phyloP scores from a whole-genome alignment of 2,888 invertebrate genomes.

The Sycophila texana region DNA sequence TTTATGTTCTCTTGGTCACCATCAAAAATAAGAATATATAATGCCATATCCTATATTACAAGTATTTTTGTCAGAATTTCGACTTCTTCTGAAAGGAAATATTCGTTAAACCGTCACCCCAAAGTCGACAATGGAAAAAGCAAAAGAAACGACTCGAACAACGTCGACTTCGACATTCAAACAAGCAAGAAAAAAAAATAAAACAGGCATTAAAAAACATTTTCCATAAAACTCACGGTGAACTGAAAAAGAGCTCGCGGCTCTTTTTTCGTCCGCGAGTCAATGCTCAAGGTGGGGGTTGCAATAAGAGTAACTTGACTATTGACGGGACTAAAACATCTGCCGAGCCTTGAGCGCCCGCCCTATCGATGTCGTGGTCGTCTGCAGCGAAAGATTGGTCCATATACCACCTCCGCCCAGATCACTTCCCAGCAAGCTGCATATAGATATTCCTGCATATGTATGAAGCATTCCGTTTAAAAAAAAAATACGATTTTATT shows the following conservation, averaged over 20 bases:
- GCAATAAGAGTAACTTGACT: conserved; percentile 36
- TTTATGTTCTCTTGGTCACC: too few species aligned
- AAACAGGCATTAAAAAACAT: neutral
- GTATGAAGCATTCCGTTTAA: neutral
- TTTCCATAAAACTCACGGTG: neutral
- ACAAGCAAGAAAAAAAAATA: neutral
- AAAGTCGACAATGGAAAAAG: neutral
- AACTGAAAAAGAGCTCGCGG: neutral
- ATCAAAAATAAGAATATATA: too few species aligned
- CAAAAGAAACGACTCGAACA: neutral
- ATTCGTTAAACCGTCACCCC: neutral
- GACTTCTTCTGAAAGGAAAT: too few species aligned
- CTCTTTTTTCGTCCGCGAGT: conserved; percentile 31
- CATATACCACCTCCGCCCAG: conserved; percentile 37
- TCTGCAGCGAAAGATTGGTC: conserved; percentile 30
- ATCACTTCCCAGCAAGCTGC: conserved; percentile 55
- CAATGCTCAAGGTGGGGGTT: conserved; percentile 19
- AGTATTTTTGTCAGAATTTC: too few species aligned
- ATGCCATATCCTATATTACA: too few species aligned
- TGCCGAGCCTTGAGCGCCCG: conserved; percentile 52
- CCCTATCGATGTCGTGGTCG: conserved; percentile 57
- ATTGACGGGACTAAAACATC: conserved; percentile 56
- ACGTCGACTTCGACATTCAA: neutral
- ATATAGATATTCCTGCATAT: conserved; percentile 12
- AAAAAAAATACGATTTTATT: neutral